A percentile compares a stretch with the other conserved stretches of the same genome.
These are phyloP conservation scores for Diabrotica undecimpunctata DNA, from an alignment of 1,140 invertebrate species.

Conservation along the genomic window DNA sequence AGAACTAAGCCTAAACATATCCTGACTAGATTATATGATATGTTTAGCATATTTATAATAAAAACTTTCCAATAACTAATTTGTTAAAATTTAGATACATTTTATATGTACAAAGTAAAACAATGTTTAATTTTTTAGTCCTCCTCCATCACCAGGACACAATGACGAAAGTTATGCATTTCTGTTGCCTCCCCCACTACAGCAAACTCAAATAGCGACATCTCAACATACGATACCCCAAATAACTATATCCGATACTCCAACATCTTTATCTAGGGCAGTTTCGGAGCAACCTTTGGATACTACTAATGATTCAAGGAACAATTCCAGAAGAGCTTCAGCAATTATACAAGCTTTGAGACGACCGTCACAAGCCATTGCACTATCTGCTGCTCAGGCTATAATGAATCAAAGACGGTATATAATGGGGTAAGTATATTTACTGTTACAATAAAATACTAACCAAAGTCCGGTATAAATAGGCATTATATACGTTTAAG, in stretches of 20 bases:
- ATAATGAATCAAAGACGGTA: slow-evolving; percentile 43
- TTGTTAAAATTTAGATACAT: too few relatives aligned
- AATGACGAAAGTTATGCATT: not conserved
- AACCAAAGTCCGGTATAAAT: too few relatives aligned
- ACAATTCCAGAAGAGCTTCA: slow-evolving; percentile 51
- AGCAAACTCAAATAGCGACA: too few relatives aligned
- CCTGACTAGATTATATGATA: too few relatives aligned
- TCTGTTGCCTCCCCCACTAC: not conserved
- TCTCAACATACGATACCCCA: too few relatives aligned
- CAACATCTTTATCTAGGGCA: not conserved
- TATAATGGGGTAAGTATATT: slow-evolving; percentile 33
- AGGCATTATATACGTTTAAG: too few relatives aligned
- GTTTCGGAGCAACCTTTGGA: not conserved
- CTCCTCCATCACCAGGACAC: slow-evolving; percentile 8
- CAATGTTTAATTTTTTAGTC: slow-evolving; percentile 1
- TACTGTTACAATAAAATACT: too few relatives aligned
- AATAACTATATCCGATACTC: not conserved
- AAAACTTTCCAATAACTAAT: too few relatives aligned
- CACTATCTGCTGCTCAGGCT: slow-evolving; percentile 51
- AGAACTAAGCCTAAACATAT: too few relatives aligned
- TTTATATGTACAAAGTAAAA: too few relatives aligned
- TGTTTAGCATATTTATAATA: too few relatives aligned
- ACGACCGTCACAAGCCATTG: slow-evolving; percentile 55
- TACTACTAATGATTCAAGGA: not conserved
- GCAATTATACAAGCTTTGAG: slow-evolving; percentile 55